Percentiles rank a stretch among this genome's conserved stretches.
Evolutionary conservation across 2,797 vertebrate species (phyloP).

Genomic region (Microtus obscurus): DNA sequence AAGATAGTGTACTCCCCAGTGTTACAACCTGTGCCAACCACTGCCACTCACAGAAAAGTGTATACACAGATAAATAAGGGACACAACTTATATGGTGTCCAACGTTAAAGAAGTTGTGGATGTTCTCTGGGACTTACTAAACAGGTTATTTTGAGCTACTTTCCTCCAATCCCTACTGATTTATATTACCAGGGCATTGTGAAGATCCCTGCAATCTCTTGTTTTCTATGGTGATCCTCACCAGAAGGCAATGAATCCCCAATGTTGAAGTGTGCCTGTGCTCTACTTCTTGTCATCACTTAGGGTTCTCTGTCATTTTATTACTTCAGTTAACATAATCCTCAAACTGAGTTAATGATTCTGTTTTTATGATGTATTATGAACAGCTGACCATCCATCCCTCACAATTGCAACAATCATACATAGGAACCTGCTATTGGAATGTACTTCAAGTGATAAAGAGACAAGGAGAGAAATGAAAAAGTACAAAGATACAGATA

Average conservation of each 20-base stretch:
- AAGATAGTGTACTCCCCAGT: neutral
- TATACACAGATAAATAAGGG: neutral
- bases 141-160: neutral
- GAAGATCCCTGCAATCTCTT: neutral
- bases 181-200: neutral
- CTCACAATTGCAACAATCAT: neutral
- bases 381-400: neutral
- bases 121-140: neutral
- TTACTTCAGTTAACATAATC: neutral
- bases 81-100: too few relatives aligned
- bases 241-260: neutral
- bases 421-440: neutral
- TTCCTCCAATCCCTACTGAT: neutral
- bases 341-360: neutral
- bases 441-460: neutral
- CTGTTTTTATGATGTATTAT: neutral
- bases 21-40: neutral
- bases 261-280: neutral
- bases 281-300: neutral
- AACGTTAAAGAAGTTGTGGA: neutral
- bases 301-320: neutral
- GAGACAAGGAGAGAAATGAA: neutral
- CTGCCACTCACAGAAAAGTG: neutral
- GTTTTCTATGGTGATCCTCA: neutral
- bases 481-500: neutral